These are phyloP conservation scores for Cryptocheilus praepositus DNA, from an alignment of 2,888 invertebrate genomes.

Conservation along the genomic window DNA sequence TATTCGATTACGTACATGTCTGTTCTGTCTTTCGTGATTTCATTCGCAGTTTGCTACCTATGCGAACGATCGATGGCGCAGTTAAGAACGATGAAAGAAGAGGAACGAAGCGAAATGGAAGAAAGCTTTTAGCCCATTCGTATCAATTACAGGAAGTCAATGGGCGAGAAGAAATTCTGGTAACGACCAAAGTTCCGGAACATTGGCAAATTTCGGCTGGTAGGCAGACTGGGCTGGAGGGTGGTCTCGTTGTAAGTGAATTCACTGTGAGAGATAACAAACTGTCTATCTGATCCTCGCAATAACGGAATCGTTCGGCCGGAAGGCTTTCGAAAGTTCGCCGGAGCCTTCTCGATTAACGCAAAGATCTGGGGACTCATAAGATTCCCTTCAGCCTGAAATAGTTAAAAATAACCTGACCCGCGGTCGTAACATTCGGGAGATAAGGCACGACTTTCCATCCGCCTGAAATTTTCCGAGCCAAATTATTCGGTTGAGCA, in stretches of 20 bases:
- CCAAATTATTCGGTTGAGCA: no score
- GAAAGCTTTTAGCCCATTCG: constrained; percentile 37
- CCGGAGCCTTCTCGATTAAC: not conserved
- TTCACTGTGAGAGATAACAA: constrained; percentile 39
- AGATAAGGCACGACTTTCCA: no score
- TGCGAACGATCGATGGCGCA: not conserved
- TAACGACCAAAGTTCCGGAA: constrained; percentile 52
- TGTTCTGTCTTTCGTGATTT: no score
- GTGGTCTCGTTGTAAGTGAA: no score
- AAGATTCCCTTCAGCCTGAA: no score
- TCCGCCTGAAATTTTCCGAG: no score
- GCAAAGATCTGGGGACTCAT: no score
- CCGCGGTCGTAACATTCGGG: no score
- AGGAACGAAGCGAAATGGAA: not conserved
- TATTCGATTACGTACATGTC: no score
- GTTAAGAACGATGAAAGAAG: not conserved
- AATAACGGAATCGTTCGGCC: constrained; percentile 33
- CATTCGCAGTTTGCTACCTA: not conserved
- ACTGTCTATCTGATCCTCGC: constrained; percentile 41
- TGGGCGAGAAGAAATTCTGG: constrained; percentile 44
- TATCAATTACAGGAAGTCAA: constrained; percentile 54
- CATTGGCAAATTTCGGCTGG: no score
- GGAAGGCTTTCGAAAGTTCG: constrained; percentile 37
- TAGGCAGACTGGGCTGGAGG: no score
- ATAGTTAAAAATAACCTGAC: no score